Evolutionary conservation across 2,113 vertebrate species (phyloP), one percentile per base, ranked within the genome.

Genomic region (Panurus biarmicus): DNA sequence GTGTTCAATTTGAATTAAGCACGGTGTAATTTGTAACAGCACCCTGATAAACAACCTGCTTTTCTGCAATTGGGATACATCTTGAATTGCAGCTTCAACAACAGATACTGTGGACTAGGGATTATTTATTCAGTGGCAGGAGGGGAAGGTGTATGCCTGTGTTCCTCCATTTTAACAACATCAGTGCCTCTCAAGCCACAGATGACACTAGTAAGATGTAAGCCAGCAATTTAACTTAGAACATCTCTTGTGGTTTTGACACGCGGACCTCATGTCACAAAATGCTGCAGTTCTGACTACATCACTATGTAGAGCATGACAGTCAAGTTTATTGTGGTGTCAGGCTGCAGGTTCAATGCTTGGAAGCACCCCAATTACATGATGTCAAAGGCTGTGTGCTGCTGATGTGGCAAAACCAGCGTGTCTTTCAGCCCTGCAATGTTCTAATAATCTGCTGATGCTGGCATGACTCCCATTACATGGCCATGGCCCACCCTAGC

Each of bases 281-380:
- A 95, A 66, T 2, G 15, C 83, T 75, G 71, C 62, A 69, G 70
- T 25, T 86, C 76, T 70, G 56, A 54, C 88, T 91, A n/a, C 73
- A 89, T 86, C 75, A 82, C 70, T 84, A 92, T 56, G 42, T n/a
- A 78, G 42, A 74, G 38, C 42, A 36, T n/a, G 83, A 72, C 76
- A 91, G 84, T 50, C 87, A 77, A 83, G 86, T 75, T 89, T 45
- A 81, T 47, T 67, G 57, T 12, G 0, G 51, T 53, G 36, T 25
- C 18, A 1, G 53, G 44, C 60, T 53, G 57, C 76, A 81, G 75
- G 89, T 84, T 90, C 92, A 36, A 50, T 78, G 83, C 92, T 86
- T 96, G 94, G 93, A 96, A 96, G 60, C 67, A 94, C 88, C 91
- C 87, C 93, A 93, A 67, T 95, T 95, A 96, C 48, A 64, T 36